Conservation (phyloP, 2,113 vertebrate genomes). For the Hippocampus zosterae region DNA sequence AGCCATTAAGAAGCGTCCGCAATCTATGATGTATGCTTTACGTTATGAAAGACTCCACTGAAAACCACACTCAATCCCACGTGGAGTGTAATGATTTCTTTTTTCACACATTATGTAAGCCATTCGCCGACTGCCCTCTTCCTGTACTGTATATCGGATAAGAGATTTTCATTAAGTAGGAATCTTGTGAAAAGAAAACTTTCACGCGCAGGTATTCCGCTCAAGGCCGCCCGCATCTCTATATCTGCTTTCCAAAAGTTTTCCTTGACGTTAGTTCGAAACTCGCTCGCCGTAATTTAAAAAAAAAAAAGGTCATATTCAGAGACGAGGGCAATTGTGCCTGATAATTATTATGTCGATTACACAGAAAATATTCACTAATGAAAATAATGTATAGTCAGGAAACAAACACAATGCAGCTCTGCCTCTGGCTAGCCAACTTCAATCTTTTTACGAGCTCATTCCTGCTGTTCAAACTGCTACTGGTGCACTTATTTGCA, state of each 20-base stretch:
- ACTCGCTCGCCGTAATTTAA: too few species aligned
- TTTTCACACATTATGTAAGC: not conserved
- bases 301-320: too few species aligned
- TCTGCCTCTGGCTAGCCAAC: too few species aligned
- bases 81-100: constrained; percentile 1
- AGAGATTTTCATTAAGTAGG: not conserved
- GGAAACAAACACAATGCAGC: too few species aligned
- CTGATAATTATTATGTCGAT: too few species aligned
- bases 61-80: not conserved
- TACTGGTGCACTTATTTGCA: too few species aligned
- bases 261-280: not conserved
- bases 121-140: not conserved
- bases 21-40: not conserved
- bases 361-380: too few species aligned
- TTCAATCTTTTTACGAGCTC: too few species aligned
- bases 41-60: not conserved
- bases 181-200: not conserved
- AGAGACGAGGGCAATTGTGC: too few species aligned
- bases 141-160: not conserved
- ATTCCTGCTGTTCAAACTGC: too few species aligned
- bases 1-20: not conserved
- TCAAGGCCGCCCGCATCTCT: not conserved
- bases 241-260: not conserved
- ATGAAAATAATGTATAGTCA: too few species aligned
- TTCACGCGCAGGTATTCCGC: not conserved